Evolutionary conservation across 2,888 invertebrate genomes (phyloP), one percentile per base, ranked within the genome.

Genomic region (Trichopoda pennipes): DNA sequence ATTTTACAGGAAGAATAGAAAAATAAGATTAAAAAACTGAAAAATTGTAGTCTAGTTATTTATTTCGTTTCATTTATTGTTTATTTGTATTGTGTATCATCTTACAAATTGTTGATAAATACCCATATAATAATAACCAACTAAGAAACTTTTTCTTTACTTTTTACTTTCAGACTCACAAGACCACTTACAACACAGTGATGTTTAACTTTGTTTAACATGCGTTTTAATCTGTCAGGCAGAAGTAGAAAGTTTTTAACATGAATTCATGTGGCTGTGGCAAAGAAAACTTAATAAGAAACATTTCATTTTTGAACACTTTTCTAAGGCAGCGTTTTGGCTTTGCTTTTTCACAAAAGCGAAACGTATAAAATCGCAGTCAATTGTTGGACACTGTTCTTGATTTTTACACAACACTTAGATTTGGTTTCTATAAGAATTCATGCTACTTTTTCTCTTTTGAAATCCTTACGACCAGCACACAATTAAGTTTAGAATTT

Each of bases 81-180:
- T 21, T 60, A 78, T 6, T 28, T 3, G 28, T 6, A 28, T 58
- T 73, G 35, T 73, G 55, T 74, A 73, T 79, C 68, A 68, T 47
- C 61, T 79, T 79, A 74, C 68, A 79, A 74, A 79, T 79, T 79
- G 79, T 74, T 79, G 38, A 55, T 55, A 79, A 73, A 79, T 70
- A 72, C 23, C 72, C 64, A 51, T 49, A 70, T 35, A 70, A 70
- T 77, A 70, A 42, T 63, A 77, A 70, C 21, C 63, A 55, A 69
- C 35, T 61, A 16, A 17, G n/a, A 44, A 69, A 77, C 55, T 63
- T 47, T 61, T 69, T 69, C 38, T 55, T 63, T 61, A 69, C 61
- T 77, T 63, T 23, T 19, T 21, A 47, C 35, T 56, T 23, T 10
- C 9, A 17, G 16, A 44, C 12, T 53, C 28, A 19, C 28, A 35